Conservation (phyloP, 2,113 vertebrate genomes). For the Numenius arquata region DNA sequence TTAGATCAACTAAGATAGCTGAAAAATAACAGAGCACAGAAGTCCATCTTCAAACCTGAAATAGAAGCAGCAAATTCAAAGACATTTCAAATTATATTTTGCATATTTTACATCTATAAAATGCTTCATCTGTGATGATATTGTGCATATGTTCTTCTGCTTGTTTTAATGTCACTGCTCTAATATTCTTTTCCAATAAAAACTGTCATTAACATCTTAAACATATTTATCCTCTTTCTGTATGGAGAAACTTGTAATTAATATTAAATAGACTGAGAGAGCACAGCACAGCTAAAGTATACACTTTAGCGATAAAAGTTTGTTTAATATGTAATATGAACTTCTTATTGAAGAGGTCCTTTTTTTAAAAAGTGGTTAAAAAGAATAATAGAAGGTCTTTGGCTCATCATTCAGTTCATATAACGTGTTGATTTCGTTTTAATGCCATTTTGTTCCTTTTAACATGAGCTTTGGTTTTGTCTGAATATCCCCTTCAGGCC, state of each 20-base stretch:
- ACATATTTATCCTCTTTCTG: not conserved
- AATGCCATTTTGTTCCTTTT: not conserved
- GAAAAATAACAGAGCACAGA: not conserved
- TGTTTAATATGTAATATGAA: not conserved
- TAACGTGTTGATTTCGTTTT: not conserved
- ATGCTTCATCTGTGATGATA: not conserved
- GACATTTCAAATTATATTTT: conserved; percentile 13
- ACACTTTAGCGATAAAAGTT: not conserved
- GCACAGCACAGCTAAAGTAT: not conserved
- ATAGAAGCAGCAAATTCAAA: not conserved
- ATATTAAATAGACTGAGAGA: not conserved
- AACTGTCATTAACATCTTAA: not conserved
- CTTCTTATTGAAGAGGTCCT: not conserved
- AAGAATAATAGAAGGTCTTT: not conserved
- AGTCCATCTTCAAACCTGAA: not conserved
- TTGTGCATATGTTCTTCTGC: not conserved
- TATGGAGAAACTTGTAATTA: not conserved
- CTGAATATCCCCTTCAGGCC: conserved; percentile 76
- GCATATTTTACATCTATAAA: not conserved
- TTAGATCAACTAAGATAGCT: not conserved
- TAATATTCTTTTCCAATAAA: not conserved
- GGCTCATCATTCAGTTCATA: not conserved
- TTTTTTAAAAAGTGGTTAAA: not conserved
- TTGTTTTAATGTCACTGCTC: not conserved
- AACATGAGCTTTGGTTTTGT: not conserved